Evolutionary conservation across 2,113 vertebrate species (phyloP).

Genomic region (Isurus oxyrinchus): DNA sequence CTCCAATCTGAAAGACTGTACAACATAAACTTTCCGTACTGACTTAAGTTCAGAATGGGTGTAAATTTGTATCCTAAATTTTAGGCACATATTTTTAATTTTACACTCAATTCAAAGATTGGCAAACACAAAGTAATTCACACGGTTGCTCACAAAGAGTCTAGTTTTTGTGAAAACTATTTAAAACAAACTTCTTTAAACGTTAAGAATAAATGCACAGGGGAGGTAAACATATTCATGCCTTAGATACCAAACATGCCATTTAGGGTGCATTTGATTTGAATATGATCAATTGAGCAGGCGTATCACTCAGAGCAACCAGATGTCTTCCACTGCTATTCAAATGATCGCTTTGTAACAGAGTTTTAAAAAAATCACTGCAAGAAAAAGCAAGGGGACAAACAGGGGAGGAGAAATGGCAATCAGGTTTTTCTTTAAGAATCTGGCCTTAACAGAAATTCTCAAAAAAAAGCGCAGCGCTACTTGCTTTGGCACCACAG

Average conservation of each 20-base stretch:
- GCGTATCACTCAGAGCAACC: not conserved
- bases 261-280: not conserved
- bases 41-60: not conserved
- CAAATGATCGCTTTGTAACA: not conserved
- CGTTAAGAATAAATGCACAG: not conserved
- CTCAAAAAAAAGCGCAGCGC: not conserved
- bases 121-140: not conserved
- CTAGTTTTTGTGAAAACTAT: not conserved
- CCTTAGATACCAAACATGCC: not conserved
- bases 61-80: not conserved
- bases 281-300: too few relatives aligned
- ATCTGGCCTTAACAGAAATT: not conserved
- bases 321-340: not conserved
- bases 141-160: not conserved
- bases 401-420: not conserved
- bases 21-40: not conserved
- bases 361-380: not conserved
- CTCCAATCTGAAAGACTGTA: not conserved
- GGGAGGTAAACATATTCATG: not conserved
- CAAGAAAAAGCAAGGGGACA: not conserved
- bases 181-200: not conserved
- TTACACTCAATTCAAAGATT: not conserved
- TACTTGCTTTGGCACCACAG: not conserved
- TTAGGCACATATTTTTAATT: not conserved
- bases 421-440: not conserved